phyloP scores from a whole-genome alignment of 2,888 invertebrate species.

The Criorhina ranunculi region DNA sequence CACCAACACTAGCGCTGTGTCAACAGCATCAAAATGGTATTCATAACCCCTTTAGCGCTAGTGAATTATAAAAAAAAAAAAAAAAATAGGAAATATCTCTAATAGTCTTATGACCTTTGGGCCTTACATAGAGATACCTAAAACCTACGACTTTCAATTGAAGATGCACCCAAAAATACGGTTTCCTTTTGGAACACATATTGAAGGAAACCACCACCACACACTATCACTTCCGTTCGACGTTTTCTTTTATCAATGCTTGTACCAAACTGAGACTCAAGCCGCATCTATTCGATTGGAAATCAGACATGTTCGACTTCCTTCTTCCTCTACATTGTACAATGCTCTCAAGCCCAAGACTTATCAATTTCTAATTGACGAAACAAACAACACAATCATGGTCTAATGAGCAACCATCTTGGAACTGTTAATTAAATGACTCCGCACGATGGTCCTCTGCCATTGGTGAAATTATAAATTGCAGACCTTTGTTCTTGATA shows the following conservation, averaged over 20 bases:
- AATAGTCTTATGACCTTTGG: no score
- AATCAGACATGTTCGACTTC: conserved; percentile 40
- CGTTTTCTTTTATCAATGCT: conserved; percentile 2
- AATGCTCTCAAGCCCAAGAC: conserved; percentile 1
- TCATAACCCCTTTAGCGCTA: no score
- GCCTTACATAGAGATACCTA: no score
- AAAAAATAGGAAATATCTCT: no score
- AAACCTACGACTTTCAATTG: no score
- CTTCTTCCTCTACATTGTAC: conserved; percentile 6
- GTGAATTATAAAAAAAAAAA: no score
- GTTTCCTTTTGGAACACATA: background rate
- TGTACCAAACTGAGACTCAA: conserved; percentile 9
- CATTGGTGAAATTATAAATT: conserved; percentile 45
- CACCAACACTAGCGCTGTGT: no score
- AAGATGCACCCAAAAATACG: no score
- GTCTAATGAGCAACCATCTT: conserved; percentile 28
- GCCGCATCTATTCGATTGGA: conserved; percentile 8
- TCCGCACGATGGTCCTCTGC: conserved; percentile 9
- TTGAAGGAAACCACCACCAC: background rate
- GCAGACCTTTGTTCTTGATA: conserved; percentile 55
- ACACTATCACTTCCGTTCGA: conserved; percentile 17
- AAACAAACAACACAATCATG: conserved; percentile 29
- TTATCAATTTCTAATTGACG: background rate
- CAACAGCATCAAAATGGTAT: no score
- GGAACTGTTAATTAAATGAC: conserved; percentile 24